Percentiles rank a stretch among this genome's conserved stretches.
Conservation (phyloP, 2,113 vertebrate genomes). For the Gallinago undulata region DNA sequence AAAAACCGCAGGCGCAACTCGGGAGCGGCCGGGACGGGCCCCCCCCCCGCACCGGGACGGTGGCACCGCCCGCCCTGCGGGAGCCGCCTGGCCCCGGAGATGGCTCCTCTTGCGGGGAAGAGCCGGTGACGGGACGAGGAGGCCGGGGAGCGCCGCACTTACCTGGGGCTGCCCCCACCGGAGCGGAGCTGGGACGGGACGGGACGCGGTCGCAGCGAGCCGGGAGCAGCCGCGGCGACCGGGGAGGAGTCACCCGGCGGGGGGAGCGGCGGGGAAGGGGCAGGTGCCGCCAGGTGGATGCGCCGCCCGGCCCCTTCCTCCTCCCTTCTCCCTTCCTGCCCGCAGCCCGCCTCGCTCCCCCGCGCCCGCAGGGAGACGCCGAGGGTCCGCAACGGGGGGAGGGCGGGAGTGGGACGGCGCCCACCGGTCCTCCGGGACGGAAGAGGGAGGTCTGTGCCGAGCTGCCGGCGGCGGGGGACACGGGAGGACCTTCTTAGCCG, state of each 20-base stretch:
- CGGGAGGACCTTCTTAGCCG: no score
- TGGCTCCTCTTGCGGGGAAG: neutral
- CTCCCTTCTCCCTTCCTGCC: neutral
- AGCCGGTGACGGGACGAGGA: neutral
- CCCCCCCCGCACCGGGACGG: no score
- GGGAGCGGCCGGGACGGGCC: neutral
- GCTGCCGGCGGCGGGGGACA: neutral
- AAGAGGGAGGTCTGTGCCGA: neutral
- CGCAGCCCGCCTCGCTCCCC: neutral
- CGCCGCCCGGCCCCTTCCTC: conserved; percentile 8
- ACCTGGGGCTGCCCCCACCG: neutral
- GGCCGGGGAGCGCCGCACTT: neutral
- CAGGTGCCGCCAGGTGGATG: conserved; percentile 29
- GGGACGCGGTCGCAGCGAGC: neutral
- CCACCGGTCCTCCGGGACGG: neutral
- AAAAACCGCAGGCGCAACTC: neutral
- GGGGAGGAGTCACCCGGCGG: neutral
- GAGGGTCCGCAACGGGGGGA: no score
- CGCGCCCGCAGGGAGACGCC: neutral
- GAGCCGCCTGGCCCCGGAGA: neutral
- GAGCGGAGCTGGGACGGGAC: neutral
- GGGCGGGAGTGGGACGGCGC: no score
- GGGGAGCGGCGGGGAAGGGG: neutral
- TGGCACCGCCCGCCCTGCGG: neutral
- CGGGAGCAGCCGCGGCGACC: neutral